These are phyloP conservation scores for Habrosyne pyritoides DNA, from an alignment of 2,888 invertebrate genomes.

Conservation along the genomic window DNA sequence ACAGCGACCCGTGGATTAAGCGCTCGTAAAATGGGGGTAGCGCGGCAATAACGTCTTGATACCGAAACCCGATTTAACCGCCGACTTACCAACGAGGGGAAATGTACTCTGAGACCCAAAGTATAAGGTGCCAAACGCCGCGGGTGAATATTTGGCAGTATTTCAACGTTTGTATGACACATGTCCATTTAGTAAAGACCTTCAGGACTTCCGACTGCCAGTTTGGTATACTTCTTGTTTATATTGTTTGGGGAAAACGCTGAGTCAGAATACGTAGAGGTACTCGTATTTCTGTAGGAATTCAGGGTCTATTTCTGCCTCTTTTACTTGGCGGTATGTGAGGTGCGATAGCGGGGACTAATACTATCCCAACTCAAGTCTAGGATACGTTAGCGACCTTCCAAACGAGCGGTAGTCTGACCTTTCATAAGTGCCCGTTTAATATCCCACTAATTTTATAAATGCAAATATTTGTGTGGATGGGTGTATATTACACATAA, in stretches of 20 bases:
- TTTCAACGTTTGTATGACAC: constrained; percentile 58
- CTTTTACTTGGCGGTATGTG: no score
- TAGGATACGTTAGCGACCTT: no score
- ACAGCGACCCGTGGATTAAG: constrained; percentile 72
- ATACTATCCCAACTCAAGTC: no score
- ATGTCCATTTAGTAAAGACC: constrained; percentile 61
- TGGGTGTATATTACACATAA: no score
- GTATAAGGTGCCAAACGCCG: constrained; percentile 28
- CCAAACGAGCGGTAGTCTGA: no score
- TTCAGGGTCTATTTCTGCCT: background rate
- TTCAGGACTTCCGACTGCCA: constrained; percentile 44
- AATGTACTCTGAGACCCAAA: constrained; percentile 25
- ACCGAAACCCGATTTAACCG: constrained; percentile 45
- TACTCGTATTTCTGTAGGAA: background rate
- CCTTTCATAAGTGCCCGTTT: no score
- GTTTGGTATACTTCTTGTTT: background rate
- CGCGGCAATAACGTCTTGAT: constrained; percentile 77
- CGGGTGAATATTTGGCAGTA: constrained; percentile 25
- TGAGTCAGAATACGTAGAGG: background rate
- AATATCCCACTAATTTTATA: no score
- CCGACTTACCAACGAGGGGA: constrained; percentile 20
- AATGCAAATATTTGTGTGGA: no score
- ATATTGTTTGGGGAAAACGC: constrained; percentile 9
- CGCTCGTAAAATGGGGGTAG: constrained; percentile 77
- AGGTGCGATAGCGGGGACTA: no score